These are phyloP conservation scores for Lineus longissimus DNA, from an alignment of 1,140 invertebrate genomes.

Conservation along the genomic window DNA sequence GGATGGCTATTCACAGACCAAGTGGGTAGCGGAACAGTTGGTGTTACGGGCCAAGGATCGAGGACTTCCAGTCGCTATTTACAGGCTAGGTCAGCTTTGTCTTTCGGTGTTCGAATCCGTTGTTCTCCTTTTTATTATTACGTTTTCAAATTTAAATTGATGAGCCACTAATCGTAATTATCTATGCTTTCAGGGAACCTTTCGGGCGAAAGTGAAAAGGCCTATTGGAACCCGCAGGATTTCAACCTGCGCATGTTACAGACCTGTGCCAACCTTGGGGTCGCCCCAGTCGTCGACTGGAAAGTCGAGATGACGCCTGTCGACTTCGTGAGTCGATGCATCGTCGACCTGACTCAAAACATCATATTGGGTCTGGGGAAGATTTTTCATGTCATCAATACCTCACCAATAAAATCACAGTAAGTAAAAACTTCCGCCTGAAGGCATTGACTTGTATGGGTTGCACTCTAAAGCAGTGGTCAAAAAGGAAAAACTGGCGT, in stretches of 20 bases:
- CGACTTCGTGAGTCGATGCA: constrained; percentile 55
- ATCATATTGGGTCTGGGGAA: constrained; percentile 50
- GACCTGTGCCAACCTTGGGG: constrained; percentile 45
- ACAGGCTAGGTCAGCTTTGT: constrained; percentile 57
- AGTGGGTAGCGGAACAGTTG: constrained; percentile 59
- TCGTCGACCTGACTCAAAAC: constrained; percentile 49
- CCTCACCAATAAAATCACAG: constrained; percentile 41
- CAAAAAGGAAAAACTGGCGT: too few species aligned
- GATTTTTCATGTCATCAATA: constrained; percentile 53
- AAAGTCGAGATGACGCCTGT: constrained; percentile 59
- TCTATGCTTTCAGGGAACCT: constrained; percentile 49
- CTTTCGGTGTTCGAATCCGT: too few species aligned
- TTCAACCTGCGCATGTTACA: constrained; percentile 57
- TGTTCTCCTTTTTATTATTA: too few species aligned
- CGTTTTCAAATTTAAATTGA: too few species aligned
- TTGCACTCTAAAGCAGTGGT: too few species aligned
- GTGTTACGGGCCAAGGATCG: constrained; percentile 46
- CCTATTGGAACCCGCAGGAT: constrained; percentile 56
- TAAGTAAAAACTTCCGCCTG: constrained; percentile 16
- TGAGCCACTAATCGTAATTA: too few species aligned
- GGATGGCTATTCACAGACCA: constrained; percentile 57
- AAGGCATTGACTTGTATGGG: too few species aligned
- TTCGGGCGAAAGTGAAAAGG: constrained; percentile 36
- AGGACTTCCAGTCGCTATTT: constrained; percentile 56
- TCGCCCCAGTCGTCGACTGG: constrained; percentile 56